These are phyloP conservation scores for Gallinago nigripennis DNA, from an alignment of 2,797 vertebrate species.

Conservation along the genomic window DNA sequence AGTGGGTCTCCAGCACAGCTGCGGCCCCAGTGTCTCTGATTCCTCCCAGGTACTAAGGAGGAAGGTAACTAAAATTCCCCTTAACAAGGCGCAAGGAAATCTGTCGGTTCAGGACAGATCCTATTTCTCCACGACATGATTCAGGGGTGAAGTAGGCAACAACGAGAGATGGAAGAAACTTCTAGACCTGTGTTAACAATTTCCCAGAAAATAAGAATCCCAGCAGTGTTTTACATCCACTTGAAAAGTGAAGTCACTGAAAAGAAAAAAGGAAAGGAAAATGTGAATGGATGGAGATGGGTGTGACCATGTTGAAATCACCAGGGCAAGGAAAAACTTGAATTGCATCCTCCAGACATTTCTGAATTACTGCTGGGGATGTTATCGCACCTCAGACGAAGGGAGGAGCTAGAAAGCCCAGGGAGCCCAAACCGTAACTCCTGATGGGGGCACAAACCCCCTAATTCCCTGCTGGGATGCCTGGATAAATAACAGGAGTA, in stretches of 20 bases:
- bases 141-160: not conserved
- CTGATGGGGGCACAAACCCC: not conserved
- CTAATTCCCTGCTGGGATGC: not conserved
- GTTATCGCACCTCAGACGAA: fast-evolving
- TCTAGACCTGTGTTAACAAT: not conserved
- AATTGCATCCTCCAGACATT: not conserved
- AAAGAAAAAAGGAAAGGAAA: not conserved
- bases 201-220: not conserved
- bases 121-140: fast-evolving
- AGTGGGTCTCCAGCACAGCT: not conserved
- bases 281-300: not conserved
- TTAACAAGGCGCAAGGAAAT: not conserved
- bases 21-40: not conserved
- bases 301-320: not conserved
- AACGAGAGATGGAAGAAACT: not conserved
- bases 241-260: not conserved
- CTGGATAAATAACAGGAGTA: not conserved
- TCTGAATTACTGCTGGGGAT: not conserved
- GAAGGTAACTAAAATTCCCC: not conserved
- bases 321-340: not conserved
- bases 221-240: fast-evolving
- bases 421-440: not conserved
- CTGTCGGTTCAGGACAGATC: not conserved
- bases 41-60: not conserved
- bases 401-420: not conserved